Base-by-base conservation (phyloP, 2,797 vertebrate species). In the Siniperca scherzeri region DNA sequence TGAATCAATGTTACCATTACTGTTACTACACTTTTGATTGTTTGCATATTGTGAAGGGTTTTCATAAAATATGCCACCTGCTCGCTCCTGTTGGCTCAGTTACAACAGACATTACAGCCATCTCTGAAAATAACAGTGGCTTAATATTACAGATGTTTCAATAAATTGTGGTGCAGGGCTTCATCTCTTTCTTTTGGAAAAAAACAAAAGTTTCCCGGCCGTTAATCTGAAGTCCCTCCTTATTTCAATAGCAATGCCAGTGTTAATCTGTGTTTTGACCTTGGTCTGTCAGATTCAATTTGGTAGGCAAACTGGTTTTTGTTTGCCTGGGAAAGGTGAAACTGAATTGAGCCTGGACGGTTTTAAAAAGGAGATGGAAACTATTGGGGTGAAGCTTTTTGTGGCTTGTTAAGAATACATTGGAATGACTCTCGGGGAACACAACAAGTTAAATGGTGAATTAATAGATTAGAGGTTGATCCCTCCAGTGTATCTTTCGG, bases 241-340 rank as follows among this genome's bases (percentile, higher is more conserved):
- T 55, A 48, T 81, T 81, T 65, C 62, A 73, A 59, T 27, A 69
- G 55, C 57, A 74, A 4, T 25, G 38, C 12, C 22, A 9, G n/a
- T 7, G 61, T 59, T 85, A 74, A 57, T 67, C 70, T 72, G 33
- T 80, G 56, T 33, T 77, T 56, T 73, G 75, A 86, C 85, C 76
- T 83, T 83, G 73, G 52, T 53, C 55, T 64, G 79, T 77, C 69
- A 42, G 50, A 50, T 79, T 82, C 17, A 69, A 22, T 84, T 22
- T 85, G n/a, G 46, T 38, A 55, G 59, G 55, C n/a, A 50, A 46
- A 62, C 56, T 74, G 0, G 48, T 78, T 30, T 72, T 60, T n/a
- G 61, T 81, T 78, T 50, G 48, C 19, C 33, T 46, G 19, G 1
- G 44, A 71, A 74, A 66, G 40, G 2, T 48, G 25, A 53, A 72